phyloP scores from a whole-genome alignment of 2,797 vertebrate genomes.

The Iguana delicatissima region DNA sequence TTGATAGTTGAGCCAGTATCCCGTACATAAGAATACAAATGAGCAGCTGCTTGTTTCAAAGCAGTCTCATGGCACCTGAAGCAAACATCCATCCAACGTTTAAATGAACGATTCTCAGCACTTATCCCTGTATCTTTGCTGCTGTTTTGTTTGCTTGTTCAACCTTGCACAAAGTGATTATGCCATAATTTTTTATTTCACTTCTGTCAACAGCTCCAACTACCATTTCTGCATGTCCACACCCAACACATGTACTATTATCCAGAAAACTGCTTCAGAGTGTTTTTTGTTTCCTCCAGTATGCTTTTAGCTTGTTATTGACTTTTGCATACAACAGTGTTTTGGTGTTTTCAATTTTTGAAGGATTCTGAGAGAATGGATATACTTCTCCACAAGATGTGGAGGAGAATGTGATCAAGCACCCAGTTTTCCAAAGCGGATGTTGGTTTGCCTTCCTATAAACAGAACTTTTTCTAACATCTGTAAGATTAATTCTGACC shows the following conservation, averaged over 20 bases:
- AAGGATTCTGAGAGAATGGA: neutral
- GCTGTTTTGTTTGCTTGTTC: neutral
- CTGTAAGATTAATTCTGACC: neutral
- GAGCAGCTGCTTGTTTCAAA: neutral
- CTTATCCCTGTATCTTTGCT: neutral
- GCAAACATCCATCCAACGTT: neutral
- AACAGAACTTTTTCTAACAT: neutral
- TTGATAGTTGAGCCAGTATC: neutral
- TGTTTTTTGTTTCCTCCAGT: neutral
- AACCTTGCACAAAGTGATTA: neutral
- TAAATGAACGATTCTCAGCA: neutral
- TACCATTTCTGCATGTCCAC: neutral
- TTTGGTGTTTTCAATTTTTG: neutral
- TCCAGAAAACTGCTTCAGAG: neutral
- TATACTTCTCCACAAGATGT: neutral
- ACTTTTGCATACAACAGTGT: neutral
- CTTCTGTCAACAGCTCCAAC: too few species aligned
- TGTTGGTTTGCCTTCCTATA: neutral
- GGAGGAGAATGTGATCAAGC: neutral
- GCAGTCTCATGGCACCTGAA: neutral
- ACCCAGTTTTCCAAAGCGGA: neutral
- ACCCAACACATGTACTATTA: neutral
- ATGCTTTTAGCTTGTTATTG: neutral
- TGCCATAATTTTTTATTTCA: neutral
- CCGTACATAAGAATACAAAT: neutral